Percentiles rank a stretch among this genome's conserved stretches.
phyloP scores from a whole-genome alignment of 1,140 invertebrate genomes.

The Capitella teleta region DNA sequence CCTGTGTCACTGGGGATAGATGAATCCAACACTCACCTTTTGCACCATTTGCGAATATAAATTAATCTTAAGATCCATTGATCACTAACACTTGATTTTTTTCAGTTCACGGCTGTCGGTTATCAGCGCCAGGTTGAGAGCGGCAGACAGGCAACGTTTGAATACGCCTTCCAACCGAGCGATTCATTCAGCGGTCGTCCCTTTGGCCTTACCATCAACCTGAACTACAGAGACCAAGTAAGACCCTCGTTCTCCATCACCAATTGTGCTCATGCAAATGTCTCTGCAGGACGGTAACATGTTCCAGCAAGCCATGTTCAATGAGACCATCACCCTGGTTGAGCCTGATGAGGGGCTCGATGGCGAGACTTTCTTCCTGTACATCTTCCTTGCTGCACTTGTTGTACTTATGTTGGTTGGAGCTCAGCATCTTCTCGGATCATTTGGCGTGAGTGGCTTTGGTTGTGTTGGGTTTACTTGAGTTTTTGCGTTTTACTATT shows the following conservation, averaged over 20 bases:
- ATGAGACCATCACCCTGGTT: constrained; percentile 93
- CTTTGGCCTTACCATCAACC: constrained; percentile 85
- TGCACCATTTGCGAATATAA: no score
- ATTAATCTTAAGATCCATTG: no score
- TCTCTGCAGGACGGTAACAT: constrained; percentile 8
- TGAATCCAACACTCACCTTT: no score
- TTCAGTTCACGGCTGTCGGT: constrained; percentile 72
- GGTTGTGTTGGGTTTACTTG: background rate
- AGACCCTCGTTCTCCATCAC: no score
- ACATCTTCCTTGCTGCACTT: constrained; percentile 82
- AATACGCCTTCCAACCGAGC: constrained; percentile 87
- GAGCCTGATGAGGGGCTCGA: constrained; percentile 94
- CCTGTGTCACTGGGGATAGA: no score
- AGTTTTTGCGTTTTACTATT: background rate
- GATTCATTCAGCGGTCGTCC: constrained; percentile 90
- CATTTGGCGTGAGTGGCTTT: constrained; percentile 50
- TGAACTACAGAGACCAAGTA: constrained; percentile 76
- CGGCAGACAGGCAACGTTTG: constrained; percentile 82
- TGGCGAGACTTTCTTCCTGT: constrained; percentile 95
- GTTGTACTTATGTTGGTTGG: constrained; percentile 75
- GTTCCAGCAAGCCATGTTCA: constrained; percentile 79
- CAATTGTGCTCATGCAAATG: no score
- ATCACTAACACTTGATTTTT: constrained; percentile 14
- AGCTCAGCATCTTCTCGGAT: constrained; percentile 74
- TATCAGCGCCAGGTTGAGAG: constrained; percentile 82